Conservation (phyloP, 2,888 invertebrate species). For the Acleris cristana region DNA sequence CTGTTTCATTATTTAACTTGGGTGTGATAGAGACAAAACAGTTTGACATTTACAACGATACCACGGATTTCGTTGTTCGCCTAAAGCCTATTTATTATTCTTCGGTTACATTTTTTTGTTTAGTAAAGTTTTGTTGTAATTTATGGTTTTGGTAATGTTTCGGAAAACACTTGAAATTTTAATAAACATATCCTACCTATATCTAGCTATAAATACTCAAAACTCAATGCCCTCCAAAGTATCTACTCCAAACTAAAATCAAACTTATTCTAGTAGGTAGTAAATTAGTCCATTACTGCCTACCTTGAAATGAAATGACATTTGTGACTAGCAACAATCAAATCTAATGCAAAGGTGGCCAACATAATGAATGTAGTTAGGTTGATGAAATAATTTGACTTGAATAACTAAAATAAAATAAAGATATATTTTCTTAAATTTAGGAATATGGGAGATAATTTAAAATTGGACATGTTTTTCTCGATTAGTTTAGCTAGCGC, state of each 20-base stretch:
- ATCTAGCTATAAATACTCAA: too few relatives aligned
- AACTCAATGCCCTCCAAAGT: too few relatives aligned
- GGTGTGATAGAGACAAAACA: conserved; percentile 14
- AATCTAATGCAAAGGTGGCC: not conserved
- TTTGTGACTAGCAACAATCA: not conserved
- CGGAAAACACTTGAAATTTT: not conserved
- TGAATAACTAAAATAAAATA: not conserved
- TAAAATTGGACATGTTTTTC: not conserved
- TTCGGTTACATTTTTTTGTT: not conserved
- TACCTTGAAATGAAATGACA: not conserved
- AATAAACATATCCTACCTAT: not conserved
- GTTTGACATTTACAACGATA: not conserved
- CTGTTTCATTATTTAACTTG: conserved; percentile 12
- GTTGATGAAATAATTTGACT: not conserved
- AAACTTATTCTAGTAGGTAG: not conserved
- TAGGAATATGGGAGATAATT: too few relatives aligned
- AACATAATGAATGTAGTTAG: not conserved
- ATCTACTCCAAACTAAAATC: not conserved
- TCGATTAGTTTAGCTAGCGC: not conserved
- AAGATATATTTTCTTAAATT: too few relatives aligned
- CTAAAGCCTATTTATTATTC: conserved; percentile 10
- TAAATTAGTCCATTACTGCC: too few relatives aligned
- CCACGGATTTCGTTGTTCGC: conserved; percentile 18
- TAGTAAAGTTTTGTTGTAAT: not conserved
- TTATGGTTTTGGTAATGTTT: not conserved